Conservation (phyloP, 2,113 vertebrate genomes). For the Nothoprocta pentlandii region DNA sequence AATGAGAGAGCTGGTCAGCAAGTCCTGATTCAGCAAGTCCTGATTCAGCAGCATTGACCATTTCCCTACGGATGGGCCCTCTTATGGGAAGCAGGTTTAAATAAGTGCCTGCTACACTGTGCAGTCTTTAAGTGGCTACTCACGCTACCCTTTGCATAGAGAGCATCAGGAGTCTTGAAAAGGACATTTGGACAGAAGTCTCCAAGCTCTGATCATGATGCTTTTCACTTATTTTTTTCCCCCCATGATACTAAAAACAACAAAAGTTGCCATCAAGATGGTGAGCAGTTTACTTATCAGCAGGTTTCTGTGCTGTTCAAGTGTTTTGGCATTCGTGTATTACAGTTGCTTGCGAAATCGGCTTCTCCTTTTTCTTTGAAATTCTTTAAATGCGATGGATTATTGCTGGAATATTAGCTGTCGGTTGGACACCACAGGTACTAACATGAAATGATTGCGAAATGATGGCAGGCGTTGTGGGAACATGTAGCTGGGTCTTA, state of each 20-base stretch:
- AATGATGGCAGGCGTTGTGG: not conserved
- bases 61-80: not conserved
- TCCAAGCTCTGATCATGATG: not conserved
- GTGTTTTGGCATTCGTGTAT: conserved; percentile 11
- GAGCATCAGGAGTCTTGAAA: not conserved
- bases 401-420: not conserved
- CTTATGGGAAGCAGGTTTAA: not conserved
- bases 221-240: not conserved
- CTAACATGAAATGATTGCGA: not conserved
- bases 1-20: not conserved
- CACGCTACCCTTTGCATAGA: rapidly evolving
- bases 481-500: not conserved
- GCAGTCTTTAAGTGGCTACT: not conserved
- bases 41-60: rapidly evolving
- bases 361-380: not conserved
- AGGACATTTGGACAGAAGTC: conserved; percentile 11
- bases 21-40: not conserved
- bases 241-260: not conserved
- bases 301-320: not conserved
- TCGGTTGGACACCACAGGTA: not conserved
- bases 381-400: not conserved
- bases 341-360: not conserved
- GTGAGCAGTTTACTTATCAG: conserved; percentile 22
- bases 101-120: not conserved
- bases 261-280: not conserved